A percentile compares a stretch with the other conserved stretches of the same genome.
Conservation (phyloP, 2,888 invertebrate genomes). For the Sturmia bella region DNA sequence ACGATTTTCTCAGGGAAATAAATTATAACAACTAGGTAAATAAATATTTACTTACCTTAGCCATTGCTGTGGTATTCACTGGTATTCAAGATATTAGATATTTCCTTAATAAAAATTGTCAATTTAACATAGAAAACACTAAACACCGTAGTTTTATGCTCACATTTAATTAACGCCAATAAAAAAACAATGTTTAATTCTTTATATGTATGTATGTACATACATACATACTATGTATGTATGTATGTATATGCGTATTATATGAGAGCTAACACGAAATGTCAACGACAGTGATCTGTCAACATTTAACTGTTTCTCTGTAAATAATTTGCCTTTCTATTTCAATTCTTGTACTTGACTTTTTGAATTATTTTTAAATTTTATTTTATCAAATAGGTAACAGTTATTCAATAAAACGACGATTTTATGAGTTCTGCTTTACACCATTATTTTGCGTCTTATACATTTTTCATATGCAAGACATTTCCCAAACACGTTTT, state of each 20-base stretch:
- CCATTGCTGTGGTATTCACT: slow-evolving; percentile 72
- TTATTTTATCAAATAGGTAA: neutral
- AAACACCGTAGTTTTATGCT: neutral
- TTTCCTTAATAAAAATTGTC: slow-evolving; percentile 1
- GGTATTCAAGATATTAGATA: neutral
- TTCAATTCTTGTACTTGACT: no score
- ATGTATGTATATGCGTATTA: no score
- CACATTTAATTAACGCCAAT: no score
- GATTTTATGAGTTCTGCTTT: neutral
- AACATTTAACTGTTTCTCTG: no score
- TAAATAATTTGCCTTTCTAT: no score
- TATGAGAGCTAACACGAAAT: no score
- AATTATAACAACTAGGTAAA: no score
- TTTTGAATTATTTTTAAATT: no score
- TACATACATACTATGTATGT: neutral
- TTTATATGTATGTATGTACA: slow-evolving; percentile 2
- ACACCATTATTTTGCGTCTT: slow-evolving; percentile 5
- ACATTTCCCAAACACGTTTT: no score
- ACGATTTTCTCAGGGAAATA: no score
- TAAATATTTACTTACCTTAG: slow-evolving; percentile 74
- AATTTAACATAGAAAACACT: neutral
- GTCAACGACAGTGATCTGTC: no score
- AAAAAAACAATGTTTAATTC: neutral
- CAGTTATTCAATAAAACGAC: no score
- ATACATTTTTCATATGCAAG: neutral